Evolutionary conservation across 2,797 vertebrate genomes (phyloP), one percentile per base, ranked within the genome.

Genomic region (Chrosomus eos): DNA sequence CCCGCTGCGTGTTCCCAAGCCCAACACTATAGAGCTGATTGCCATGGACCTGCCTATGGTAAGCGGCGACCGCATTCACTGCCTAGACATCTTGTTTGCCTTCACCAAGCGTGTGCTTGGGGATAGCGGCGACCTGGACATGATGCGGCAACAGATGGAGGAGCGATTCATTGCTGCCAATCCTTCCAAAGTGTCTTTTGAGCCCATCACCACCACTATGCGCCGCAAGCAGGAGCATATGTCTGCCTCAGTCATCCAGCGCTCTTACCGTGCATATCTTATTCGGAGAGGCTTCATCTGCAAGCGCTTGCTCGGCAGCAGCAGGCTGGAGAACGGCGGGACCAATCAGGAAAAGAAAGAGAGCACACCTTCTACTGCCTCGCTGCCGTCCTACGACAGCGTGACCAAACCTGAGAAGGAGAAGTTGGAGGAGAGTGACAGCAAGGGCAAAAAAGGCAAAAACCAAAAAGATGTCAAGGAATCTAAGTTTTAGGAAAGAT

Each of bases 41-140:
- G 97, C 98, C 93, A 99, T 99, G 98, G 98, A 99, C 91, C 92
- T 99, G 94, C 98, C 98, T 0, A 99, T 99, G 98, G 98, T 99
- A 66, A 99, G 98, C 1, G 98, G 98, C 3, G 98, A 99, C 91
- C 96, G 98, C 91, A 99, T 99, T 93, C 98, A 99, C 95, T 99
- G 98, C 92, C 93, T 99, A 88, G 98, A 99, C 94, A 99, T 99
- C 94, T 95, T 99, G 85, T 99, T 99, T 91, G 98, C 98, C 93
- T 99, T 99, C 95, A 99, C 98, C 90, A 99, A 99, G 91, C 97
- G 98, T 0, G 98, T 99, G 80, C 95, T 99, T 92, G 98, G 98
- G 86, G 98, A 99, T 92, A 99, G 98, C 0, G 98, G 98, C 9
- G 98, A 99, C 94, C 90, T 99, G 94, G 98, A 99, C 90, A 98